Conservation (phyloP, 2,113 vertebrate species). For the Gopherus flavomarginatus region DNA sequence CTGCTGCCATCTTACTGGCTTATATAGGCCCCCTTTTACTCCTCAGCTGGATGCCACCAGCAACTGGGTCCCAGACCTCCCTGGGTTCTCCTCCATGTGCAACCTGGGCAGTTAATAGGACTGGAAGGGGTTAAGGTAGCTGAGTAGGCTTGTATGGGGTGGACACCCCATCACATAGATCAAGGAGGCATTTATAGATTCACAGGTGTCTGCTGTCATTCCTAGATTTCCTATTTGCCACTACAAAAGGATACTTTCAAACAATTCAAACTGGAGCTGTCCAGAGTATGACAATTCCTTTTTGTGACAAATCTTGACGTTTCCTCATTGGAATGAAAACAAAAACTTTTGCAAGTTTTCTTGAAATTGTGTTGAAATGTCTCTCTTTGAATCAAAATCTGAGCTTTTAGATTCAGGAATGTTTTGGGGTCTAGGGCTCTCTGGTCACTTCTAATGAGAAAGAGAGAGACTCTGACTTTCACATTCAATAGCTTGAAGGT, state of each 20-base stretch:
- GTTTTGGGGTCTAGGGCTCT: background rate
- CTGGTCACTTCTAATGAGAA: background rate
- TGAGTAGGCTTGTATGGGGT: background rate
- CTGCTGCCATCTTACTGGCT: background rate
- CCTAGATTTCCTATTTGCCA: conserved; percentile 15
- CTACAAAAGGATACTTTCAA: background rate
- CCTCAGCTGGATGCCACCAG: too few species aligned
- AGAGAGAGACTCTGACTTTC: background rate
- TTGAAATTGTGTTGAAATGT: background rate
- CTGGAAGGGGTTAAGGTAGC: too few species aligned
- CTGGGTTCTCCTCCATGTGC: too few species aligned
- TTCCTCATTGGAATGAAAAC: background rate
- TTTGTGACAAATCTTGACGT: background rate
- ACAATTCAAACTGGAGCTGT: background rate
- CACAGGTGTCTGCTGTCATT: conserved; percentile 17
- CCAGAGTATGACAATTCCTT: background rate
- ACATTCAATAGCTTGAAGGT: rapidly evolving
- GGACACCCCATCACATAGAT: background rate
- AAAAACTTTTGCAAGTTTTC: background rate
- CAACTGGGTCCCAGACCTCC: too few species aligned
- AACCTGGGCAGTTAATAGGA: too few species aligned
- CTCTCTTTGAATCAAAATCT: background rate
- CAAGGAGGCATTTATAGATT: conserved; percentile 44
- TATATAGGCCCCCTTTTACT: too few species aligned
- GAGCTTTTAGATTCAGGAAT: background rate